Evolutionary conservation across 2,888 invertebrate species (phyloP).

Genomic region (Sympetrum striolatum): DNA sequence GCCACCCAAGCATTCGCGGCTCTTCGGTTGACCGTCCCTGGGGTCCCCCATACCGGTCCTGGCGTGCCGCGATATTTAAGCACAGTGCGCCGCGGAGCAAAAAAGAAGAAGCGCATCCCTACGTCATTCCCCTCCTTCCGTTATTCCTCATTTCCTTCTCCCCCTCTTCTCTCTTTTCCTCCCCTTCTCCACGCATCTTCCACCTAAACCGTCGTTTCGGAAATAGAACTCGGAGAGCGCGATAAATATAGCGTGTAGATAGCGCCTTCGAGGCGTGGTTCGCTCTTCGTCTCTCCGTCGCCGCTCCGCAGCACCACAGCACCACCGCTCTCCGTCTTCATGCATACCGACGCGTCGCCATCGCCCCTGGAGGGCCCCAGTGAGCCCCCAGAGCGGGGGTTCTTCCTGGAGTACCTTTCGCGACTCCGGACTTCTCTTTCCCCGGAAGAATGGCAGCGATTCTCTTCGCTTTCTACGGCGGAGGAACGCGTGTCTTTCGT

Average conservation of each 20-base stretch:
- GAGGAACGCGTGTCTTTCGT: not conserved
- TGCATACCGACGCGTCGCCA: not conserved
- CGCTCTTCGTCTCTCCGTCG: not conserved
- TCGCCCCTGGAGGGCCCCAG: not conserved
- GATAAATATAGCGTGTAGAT: not conserved
- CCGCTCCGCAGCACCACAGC: not conserved
- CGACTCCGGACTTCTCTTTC: conserved; percentile 18
- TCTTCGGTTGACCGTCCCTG: too few species aligned
- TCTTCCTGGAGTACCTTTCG: conserved; percentile 33
- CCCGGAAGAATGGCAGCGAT: not conserved
- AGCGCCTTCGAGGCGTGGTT: not conserved
- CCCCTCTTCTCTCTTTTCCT: not conserved
- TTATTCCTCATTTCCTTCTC: not conserved
- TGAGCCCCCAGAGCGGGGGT: not conserved
- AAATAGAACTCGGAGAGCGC: not conserved
- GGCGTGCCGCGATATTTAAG: too few species aligned
- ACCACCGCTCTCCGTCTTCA: not conserved
- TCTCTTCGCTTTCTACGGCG: not conserved
- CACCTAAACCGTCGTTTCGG: not conserved
- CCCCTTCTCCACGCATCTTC: not conserved
- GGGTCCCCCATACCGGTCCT: too few species aligned
- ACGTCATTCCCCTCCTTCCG: not conserved
- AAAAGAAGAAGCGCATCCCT: not conserved
- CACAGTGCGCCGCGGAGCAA: too few species aligned
- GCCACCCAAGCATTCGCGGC: too few species aligned